phyloP scores from a whole-genome alignment of 2,888 invertebrate species.

The Sialis fuliginosa region DNA sequence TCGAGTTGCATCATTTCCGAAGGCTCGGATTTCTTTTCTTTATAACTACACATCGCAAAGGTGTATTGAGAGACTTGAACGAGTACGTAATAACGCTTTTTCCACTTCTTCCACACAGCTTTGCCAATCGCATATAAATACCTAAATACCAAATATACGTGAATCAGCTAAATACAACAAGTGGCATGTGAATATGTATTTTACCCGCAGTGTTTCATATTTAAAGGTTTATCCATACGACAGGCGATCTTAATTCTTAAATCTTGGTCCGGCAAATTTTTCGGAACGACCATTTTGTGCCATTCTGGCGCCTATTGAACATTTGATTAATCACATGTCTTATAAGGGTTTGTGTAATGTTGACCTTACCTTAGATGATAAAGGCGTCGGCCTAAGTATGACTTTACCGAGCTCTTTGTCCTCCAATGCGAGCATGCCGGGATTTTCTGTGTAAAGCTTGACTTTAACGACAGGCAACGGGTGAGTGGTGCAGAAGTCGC shows the following conservation, averaged over 20 bases:
- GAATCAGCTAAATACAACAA: neutral
- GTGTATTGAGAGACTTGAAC: constrained; percentile 99
- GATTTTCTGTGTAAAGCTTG: constrained; percentile 93
- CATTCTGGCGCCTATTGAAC: constrained; percentile 71
- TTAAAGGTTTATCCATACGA: constrained; percentile 95
- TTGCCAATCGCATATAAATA: constrained; percentile 88
- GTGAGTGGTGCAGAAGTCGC: constrained; percentile 96
- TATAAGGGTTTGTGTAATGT: neutral
- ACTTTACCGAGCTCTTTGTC: constrained; percentile 97
- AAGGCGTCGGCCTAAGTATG: constrained; percentile 67
- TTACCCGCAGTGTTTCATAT: constrained; percentile 97
- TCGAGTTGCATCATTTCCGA: constrained; percentile 99
- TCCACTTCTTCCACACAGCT: constrained; percentile 99
- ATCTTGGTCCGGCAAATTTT: constrained; percentile 90
- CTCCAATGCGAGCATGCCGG: constrained; percentile 92
- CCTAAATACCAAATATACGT: constrained; percentile 23
- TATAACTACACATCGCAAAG: constrained; percentile 98
- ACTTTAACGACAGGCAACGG: constrained; percentile 95
- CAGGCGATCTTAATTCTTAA: constrained; percentile 94
- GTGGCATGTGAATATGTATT: constrained; percentile 13
- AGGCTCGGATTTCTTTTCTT: constrained; percentile 98
- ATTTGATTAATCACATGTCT: neutral
- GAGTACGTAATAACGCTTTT: constrained; percentile 92
- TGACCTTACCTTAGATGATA: constrained; percentile 58
- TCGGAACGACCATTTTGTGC: constrained; percentile 94